phyloP scores from a whole-genome alignment of 2,888 invertebrate genomes.

The Euplagia quadripunctaria region DNA sequence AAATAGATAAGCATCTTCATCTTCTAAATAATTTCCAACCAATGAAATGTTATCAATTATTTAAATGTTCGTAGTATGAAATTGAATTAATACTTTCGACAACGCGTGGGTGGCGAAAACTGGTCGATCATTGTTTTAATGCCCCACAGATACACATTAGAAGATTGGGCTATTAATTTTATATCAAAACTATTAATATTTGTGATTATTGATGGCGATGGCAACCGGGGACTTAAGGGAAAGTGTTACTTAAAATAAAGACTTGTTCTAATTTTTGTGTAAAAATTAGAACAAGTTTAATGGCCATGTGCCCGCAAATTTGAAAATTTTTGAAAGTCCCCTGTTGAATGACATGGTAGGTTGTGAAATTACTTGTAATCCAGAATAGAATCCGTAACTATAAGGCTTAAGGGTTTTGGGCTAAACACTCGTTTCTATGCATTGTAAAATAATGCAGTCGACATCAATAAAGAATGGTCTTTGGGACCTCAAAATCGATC shows the following conservation, averaged over 20 bases:
- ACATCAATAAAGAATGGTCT: no score
- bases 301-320: no score
- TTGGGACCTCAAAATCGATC: no score
- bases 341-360: no score
- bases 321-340: no score
- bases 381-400: no score
- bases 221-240: constrained; percentile 12
- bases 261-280: neutral
- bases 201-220: constrained; percentile 37
- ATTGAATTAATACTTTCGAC: constrained; percentile 42
- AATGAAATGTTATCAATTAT: constrained; percentile 11
- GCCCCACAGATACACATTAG: constrained; percentile 46
- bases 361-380: no score
- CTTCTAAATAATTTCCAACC: neutral
- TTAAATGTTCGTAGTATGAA: constrained; percentile 13
- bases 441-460: no score
- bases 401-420: no score
- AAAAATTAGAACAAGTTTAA: no score
- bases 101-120: constrained; percentile 55
- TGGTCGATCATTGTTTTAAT: constrained; percentile 49
- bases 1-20: constrained; percentile 1
- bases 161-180: constrained; percentile 53
- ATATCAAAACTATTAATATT: constrained; percentile 47
- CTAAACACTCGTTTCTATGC: no score
- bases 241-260: neutral